phyloP scores from a whole-genome alignment of 2,113 vertebrate species.

The Sinocyclocheilus rhinocerous region DNA sequence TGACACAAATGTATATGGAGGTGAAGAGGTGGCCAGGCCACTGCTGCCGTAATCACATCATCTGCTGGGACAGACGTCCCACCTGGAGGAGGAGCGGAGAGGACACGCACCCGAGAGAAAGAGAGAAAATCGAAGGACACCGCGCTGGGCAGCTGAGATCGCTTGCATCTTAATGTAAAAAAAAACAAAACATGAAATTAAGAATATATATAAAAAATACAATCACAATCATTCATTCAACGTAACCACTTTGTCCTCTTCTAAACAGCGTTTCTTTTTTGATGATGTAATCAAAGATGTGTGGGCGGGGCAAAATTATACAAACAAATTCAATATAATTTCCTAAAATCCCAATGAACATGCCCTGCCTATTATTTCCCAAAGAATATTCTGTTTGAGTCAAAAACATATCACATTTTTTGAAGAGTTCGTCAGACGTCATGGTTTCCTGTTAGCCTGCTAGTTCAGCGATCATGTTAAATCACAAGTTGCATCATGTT shows the following conservation, averaged over 20 bases:
- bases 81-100: conserved; percentile 50
- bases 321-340: background rate
- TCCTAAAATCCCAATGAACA: background rate
- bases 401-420: too few relatives aligned
- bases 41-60: conserved; percentile 55
- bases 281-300: too few relatives aligned
- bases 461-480: too few relatives aligned
- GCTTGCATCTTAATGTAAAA: conserved; percentile 29
- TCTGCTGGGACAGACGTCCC: conserved; percentile 52
- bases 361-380: background rate
- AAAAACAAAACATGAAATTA: background rate
- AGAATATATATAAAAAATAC: too few relatives aligned
- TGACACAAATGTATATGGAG: conserved; percentile 60
- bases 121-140: conserved; percentile 47
- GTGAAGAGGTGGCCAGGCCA: conserved; percentile 59
- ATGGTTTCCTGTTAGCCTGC: too few relatives aligned
- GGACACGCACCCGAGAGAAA: conserved; percentile 41
- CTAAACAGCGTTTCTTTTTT: too few relatives aligned
- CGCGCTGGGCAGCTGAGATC: background rate
- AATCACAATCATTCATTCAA: too few relatives aligned
- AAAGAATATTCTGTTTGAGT: too few relatives aligned
- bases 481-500: too few relatives aligned
- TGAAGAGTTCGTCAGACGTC: too few relatives aligned
- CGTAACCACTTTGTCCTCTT: too few relatives aligned
- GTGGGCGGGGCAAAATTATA: background rate